Percentiles rank a stretch among this genome's conserved stretches.
These are phyloP conservation scores for Arenaria interpres DNA, from an alignment of 2,113 vertebrate genomes.

Conservation along the genomic window DNA sequence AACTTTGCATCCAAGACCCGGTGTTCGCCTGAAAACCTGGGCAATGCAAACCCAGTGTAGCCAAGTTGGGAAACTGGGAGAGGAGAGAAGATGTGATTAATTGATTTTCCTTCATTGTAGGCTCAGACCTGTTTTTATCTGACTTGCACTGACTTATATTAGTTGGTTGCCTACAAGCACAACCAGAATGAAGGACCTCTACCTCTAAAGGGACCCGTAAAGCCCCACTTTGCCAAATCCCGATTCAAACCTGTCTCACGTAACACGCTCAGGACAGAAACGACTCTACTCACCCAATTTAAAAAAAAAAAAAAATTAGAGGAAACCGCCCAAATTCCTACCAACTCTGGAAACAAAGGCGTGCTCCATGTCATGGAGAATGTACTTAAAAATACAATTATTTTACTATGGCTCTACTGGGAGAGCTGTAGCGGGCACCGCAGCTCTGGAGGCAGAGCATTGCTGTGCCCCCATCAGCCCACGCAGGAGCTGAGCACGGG, in stretches of 20 bases:
- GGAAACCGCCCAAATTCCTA: neutral
- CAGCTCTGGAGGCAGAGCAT: neutral
- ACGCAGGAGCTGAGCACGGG: neutral
- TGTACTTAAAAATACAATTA: neutral
- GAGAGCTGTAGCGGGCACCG: neutral
- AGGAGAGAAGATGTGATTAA: neutral
- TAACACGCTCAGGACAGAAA: neutral
- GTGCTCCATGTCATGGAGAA: neutral
- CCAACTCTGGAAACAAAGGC: neutral
- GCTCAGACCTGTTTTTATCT: neutral
- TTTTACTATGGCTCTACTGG: neutral
- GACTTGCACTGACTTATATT: too few species aligned
- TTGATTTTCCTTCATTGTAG: neutral
- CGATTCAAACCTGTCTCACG: neutral
- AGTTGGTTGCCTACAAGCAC: neutral
- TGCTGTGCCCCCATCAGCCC: neutral
- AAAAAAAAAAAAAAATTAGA: neutral
- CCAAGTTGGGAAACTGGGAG: neutral
- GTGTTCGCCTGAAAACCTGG: neutral
- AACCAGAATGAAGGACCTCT: neutral
- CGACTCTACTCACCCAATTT: neutral
- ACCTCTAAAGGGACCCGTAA: neutral
- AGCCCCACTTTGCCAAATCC: neutral
- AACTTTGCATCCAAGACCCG: fast-evolving
- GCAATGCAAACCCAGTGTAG: neutral